A percentile compares a stretch with the other conserved stretches of the same genome.
These are phyloP conservation scores for Carettochelys insculpta DNA, from an alignment of 2,113 vertebrate genomes.

Conservation along the genomic window DNA sequence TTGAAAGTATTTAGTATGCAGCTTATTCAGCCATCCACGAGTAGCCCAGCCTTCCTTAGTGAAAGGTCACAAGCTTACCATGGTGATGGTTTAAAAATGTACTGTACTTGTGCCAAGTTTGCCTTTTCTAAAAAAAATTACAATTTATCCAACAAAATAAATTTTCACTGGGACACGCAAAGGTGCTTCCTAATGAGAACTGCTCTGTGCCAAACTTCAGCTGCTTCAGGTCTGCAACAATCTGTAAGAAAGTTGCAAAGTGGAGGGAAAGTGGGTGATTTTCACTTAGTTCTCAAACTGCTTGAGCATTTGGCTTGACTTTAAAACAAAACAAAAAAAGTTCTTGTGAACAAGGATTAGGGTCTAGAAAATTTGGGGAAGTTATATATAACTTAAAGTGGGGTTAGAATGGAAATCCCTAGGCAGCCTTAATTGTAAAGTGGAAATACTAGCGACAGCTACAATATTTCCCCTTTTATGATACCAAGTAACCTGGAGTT, in stretches of 20 bases:
- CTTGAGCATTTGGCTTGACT: neutral
- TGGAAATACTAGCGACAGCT: neutral
- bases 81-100: neutral
- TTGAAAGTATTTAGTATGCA: neutral
- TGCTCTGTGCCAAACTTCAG: neutral
- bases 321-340: neutral
- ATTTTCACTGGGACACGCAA: neutral
- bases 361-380: neutral
- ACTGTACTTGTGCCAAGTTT: neutral
- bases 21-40: neutral
- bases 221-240: neutral
- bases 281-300: neutral
- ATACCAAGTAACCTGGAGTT: neutral
- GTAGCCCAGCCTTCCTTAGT: neutral
- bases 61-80: neutral
- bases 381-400: neutral
- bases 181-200: neutral
- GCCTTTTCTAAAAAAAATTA: neutral
- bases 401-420: neutral
- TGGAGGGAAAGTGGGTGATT: neutral
- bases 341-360: neutral
- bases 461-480: neutral
- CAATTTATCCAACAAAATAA: neutral
- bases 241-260: neutral
- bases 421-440: neutral